Conservation (phyloP, 2,797 vertebrate genomes). For the Semotilus atromaculatus region DNA sequence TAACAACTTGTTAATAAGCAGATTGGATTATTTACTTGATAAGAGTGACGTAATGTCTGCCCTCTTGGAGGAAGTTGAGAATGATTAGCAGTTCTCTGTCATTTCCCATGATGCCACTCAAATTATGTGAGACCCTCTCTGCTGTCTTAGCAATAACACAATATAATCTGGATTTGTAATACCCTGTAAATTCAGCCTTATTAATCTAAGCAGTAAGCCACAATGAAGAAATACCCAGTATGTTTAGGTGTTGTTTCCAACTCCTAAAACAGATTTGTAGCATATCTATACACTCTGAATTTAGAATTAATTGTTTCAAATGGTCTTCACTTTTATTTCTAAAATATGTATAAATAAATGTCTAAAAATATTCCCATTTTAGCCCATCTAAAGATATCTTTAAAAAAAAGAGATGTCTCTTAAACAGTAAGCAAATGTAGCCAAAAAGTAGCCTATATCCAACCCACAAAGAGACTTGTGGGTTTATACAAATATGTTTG, state of each 20-base stretch:
- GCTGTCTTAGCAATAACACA: conserved; percentile 44
- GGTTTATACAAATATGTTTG: neutral
- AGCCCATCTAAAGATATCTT: neutral
- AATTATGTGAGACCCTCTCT: conserved; percentile 33
- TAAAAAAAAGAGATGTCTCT: neutral
- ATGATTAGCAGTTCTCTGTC: conserved; percentile 17
- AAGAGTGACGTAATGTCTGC: neutral
- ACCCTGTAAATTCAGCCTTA: conserved; percentile 35
- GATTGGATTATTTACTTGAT: neutral
- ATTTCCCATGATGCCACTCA: conserved; percentile 36
- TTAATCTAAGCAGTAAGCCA: conserved; percentile 13
- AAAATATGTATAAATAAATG: neutral
- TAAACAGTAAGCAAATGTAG: neutral
- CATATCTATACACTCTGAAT: neutral
- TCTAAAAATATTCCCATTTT: neutral
- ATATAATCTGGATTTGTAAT: conserved; percentile 44
- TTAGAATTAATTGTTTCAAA: neutral
- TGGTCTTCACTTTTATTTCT: neutral
- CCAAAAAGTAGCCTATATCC: too few relatives aligned
- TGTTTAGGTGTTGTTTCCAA: conserved; percentile 9
- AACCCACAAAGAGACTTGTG: neutral
- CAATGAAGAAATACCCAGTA: neutral
- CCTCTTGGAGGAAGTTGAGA: conserved; percentile 30
- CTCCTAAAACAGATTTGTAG: neutral
- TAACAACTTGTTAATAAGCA: neutral